Conservation (phyloP, 2,113 vertebrate species). For the Salvelinus namaycush region DNA sequence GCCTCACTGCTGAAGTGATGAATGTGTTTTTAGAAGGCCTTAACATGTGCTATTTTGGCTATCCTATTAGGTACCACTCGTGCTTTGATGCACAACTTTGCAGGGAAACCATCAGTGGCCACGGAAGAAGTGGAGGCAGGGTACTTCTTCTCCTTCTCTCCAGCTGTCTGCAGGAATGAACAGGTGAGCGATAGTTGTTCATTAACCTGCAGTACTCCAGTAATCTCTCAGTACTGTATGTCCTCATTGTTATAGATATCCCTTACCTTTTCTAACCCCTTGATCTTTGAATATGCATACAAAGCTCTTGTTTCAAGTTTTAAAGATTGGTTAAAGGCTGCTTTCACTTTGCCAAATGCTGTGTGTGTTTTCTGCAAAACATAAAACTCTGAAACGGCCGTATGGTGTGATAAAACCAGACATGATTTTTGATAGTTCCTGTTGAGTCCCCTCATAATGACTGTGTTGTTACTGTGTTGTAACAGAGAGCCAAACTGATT, state of each 20-base stretch:
- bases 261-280: background rate
- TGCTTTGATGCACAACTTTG: constrained; percentile 64
- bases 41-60: background rate
- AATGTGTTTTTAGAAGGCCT: background rate
- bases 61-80: constrained; percentile 39
- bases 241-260: background rate
- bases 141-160: background rate
- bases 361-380: background rate
- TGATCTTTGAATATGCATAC: background rate
- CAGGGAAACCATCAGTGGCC: constrained; percentile 55
- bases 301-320: background rate
- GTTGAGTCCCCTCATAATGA: no score
- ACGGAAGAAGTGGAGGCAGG: constrained; percentile 52
- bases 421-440: no score
- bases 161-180: background rate
- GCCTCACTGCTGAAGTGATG: background rate
- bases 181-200: constrained; percentile 1
- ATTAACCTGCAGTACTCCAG: background rate
- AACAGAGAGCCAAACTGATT: constrained; percentile 57
- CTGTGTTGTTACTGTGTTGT: background rate
- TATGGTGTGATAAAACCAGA: no score
- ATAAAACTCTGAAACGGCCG: background rate
- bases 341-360: background rate
- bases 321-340: no score
- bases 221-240: background rate